A percentile compares a stretch with the other conserved stretches of the same genome.
These are phyloP conservation scores for Bolinopsis microptera DNA, from an alignment of 37 sponge, comb jelly and placozoan species.

Conservation along the genomic window DNA sequence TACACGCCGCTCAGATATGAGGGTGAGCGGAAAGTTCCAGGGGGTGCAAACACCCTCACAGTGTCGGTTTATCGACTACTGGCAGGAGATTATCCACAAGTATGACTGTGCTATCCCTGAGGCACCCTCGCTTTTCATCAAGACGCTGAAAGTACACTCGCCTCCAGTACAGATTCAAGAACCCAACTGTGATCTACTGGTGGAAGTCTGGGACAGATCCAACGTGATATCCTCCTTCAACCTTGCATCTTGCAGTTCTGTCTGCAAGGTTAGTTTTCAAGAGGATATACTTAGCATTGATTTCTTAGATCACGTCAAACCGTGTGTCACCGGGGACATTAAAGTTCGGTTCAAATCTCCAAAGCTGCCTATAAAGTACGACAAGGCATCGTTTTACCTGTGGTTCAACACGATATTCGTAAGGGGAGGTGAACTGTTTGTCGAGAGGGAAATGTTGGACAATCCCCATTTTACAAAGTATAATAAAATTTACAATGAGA, in stretches of 20 bases:
- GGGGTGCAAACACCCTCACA: constrained; percentile 81
- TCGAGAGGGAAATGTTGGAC: constrained; percentile 58
- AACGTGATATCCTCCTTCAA: constrained; percentile 26
- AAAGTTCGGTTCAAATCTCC: constrained; percentile 37
- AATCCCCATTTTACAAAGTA: constrained; percentile 59
- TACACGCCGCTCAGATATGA: constrained; percentile 71
- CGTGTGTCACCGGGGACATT: constrained; percentile 51
- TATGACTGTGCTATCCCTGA: constrained; percentile 57
- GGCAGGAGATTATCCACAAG: constrained; percentile 56
- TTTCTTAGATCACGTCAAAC: constrained; percentile 26
- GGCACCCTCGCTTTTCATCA: constrained; percentile 35
- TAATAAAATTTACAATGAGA: constrained; percentile 35
- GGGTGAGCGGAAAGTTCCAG: constrained; percentile 70
- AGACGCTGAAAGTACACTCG: constrained; percentile 21
- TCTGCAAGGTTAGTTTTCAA: not conserved
- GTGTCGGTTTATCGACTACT: constrained; percentile 67
- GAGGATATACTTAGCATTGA: constrained; percentile 3
- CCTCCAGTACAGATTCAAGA: not conserved
- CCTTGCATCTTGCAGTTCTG: not conserved
- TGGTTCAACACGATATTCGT: constrained; percentile 77
- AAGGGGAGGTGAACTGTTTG: constrained; percentile 4
- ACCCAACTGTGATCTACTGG: not conserved
- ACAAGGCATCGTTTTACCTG: constrained; percentile 71
- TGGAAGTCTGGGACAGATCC: constrained; percentile 47
- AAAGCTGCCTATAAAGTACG: constrained; percentile 50